Percentiles rank a stretch among this genome's conserved stretches.
Evolutionary conservation across 2,113 vertebrate genomes (phyloP).

Genomic region (Perca schrenkii): DNA sequence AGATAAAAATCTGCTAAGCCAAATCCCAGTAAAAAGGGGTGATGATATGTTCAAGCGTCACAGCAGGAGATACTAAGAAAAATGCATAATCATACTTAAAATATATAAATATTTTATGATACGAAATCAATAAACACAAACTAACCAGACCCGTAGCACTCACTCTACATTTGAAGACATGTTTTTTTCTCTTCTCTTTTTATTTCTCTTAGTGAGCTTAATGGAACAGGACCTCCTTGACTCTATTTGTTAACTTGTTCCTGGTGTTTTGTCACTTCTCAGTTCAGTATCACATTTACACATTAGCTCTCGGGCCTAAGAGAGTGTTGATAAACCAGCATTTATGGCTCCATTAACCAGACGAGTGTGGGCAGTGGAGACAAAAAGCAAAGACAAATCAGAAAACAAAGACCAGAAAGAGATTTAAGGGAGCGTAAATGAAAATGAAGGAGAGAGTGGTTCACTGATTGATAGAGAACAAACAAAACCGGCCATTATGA

Average conservation of each 20-base stretch:
- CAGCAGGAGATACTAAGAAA: not conserved
- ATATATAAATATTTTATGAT: constrained; percentile 25
- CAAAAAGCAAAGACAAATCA: constrained; percentile 36
- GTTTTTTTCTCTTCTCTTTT: not conserved
- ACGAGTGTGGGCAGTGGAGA: constrained; percentile 31
- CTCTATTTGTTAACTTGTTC: constrained; percentile 38
- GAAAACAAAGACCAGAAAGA: constrained; percentile 46
- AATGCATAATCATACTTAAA: not conserved
- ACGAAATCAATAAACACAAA: constrained; percentile 24
- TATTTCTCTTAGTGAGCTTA: constrained; percentile 3
- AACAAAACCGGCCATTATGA: constrained; percentile 32
- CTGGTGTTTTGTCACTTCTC: constrained; percentile 40
- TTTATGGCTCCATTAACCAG: constrained; percentile 64
- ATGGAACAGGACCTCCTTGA: constrained; percentile 3
- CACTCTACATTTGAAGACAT: not conserved
- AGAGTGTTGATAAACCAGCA: constrained; percentile 48
- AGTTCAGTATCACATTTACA: constrained; percentile 39
- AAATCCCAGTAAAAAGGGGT: constrained; percentile 26
- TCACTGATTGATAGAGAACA: constrained; percentile 30
- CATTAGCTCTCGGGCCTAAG: constrained; percentile 34
- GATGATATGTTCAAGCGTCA: constrained; percentile 19
- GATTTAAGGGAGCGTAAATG: not conserved
- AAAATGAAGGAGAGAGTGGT: constrained; percentile 2
- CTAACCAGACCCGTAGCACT: not conserved
- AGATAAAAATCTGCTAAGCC: constrained; percentile 29